A percentile compares a stretch with the other conserved stretches of the same genome.
Conservation (phyloP, 2,888 invertebrate species). For the Leptinotarsa rubiginosa region DNA sequence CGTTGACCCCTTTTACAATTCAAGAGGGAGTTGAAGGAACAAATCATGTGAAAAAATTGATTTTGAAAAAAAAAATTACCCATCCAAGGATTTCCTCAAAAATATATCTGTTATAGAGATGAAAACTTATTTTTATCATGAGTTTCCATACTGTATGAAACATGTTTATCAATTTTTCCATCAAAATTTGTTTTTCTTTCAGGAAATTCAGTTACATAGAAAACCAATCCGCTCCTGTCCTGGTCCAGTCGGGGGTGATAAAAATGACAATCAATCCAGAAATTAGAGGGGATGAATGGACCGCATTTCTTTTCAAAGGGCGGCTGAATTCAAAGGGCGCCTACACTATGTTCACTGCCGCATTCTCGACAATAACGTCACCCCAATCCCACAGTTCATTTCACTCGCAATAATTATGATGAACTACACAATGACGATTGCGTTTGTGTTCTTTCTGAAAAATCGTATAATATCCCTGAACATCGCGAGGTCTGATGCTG, state of each 20-base stretch:
- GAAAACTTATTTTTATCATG: too few relatives aligned
- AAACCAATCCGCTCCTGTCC: constrained; percentile 6
- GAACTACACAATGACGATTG: constrained; percentile 2
- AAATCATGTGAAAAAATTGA: too few relatives aligned
- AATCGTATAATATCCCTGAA: too few relatives aligned
- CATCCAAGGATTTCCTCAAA: too few relatives aligned
- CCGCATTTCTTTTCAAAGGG: constrained; percentile 17
- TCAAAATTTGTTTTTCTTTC: neutral
- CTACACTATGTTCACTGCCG: constrained; percentile 13
- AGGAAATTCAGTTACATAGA: neutral
- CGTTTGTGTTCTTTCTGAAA: too few relatives aligned
- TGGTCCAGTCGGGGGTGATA: constrained; percentile 32
- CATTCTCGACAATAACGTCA: constrained; percentile 1
- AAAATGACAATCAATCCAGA: constrained; percentile 45
- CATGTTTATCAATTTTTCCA: neutral
- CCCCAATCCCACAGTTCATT: constrained; percentile 7
- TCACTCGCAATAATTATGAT: constrained; percentile 1
- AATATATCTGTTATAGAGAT: too few relatives aligned
- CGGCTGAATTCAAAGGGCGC: constrained; percentile 14
- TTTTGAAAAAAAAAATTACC: too few relatives aligned
- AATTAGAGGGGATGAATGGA: constrained; percentile 28
- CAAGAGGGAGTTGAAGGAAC: too few relatives aligned
- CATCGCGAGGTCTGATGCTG: too few relatives aligned
- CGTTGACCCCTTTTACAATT: too few relatives aligned
- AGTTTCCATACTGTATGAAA: too few relatives aligned